These are phyloP conservation scores for Myoxocephalus aenaeus DNA, from an alignment of 2,797 vertebrate genomes.

Conservation along the genomic window DNA sequence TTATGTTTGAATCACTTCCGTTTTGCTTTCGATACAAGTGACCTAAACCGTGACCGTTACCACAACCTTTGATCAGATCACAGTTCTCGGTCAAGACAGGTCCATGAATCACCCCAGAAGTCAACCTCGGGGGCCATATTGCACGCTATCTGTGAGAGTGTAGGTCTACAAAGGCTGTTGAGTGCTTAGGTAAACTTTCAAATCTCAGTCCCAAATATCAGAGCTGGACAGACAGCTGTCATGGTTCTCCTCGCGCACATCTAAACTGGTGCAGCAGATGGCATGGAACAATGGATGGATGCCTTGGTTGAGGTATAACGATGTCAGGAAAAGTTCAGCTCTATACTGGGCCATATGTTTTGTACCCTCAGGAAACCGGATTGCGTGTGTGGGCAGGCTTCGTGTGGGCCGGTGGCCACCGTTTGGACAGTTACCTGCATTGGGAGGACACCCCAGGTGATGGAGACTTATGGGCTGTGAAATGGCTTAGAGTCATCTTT, in stretches of 20 bases:
- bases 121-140: constrained; percentile 57
- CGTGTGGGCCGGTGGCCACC: constrained; percentile 18
- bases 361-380: constrained; percentile 29
- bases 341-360: constrained; percentile 65
- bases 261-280: constrained; percentile 65
- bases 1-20: neutral
- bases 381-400: constrained; percentile 30
- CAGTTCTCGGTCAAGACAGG: constrained; percentile 33
- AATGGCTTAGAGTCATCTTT: constrained; percentile 49
- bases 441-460: constrained; percentile 43
- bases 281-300: constrained; percentile 56
- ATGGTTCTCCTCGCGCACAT: constrained; percentile 49
- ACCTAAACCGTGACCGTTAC: constrained; percentile 16
- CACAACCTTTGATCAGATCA: constrained; percentile 50
- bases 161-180: constrained; percentile 34
- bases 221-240: constrained; percentile 57
- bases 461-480: constrained; percentile 56
- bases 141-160: constrained; percentile 68
- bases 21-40: constrained; percentile 13
- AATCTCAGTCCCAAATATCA: constrained; percentile 59
- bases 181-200: constrained; percentile 64
- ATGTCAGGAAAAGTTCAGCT: constrained; percentile 62
- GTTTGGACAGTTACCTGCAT: constrained; percentile 50
- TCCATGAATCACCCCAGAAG: constrained; percentile 62
- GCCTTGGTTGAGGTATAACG: constrained; percentile 52